A percentile compares a stretch with the other conserved stretches of the same genome.
phyloP scores from a whole-genome alignment of 2,888 invertebrate genomes.

The Drosophila meridionalis region DNA sequence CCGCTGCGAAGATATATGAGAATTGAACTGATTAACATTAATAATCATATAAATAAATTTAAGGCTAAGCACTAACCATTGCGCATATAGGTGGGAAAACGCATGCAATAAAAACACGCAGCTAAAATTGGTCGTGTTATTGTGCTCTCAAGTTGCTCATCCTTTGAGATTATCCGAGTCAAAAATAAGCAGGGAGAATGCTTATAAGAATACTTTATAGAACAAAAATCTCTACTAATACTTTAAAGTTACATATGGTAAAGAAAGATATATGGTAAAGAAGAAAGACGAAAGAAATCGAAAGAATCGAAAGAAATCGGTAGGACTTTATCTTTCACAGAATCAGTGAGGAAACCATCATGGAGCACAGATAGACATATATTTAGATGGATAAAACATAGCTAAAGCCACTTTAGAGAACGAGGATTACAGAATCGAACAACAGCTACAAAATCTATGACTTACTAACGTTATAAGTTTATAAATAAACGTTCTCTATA shows the following conservation, averaged over 20 bases:
- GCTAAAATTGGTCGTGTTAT: neutral
- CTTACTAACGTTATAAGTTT: neutral
- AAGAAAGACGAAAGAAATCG: too few relatives aligned
- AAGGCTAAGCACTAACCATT: neutral
- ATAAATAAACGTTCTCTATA: too few relatives aligned
- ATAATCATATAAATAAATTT: too few relatives aligned
- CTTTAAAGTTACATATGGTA: too few relatives aligned
- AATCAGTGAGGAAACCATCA: too few relatives aligned
- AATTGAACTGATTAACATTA: neutral
- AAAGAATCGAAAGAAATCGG: too few relatives aligned
- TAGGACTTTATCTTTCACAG: too few relatives aligned
- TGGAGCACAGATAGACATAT: too few relatives aligned
- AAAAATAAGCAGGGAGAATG: neutral
- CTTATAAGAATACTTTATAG: neutral
- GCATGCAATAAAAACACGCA: conserved; percentile 8
- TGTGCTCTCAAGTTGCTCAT: conserved; percentile 4
- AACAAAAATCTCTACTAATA: too few relatives aligned
- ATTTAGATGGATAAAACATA: too few relatives aligned
- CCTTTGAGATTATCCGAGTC: neutral
- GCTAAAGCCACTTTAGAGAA: too few relatives aligned
- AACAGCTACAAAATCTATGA: neutral
- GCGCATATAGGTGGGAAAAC: conserved; percentile 1
- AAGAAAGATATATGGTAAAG: too few relatives aligned
- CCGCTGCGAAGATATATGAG: neutral
- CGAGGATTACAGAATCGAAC: neutral